Base-by-base conservation (phyloP, 1,140 invertebrate species). In the Drosophila equinoxialis region DNA sequence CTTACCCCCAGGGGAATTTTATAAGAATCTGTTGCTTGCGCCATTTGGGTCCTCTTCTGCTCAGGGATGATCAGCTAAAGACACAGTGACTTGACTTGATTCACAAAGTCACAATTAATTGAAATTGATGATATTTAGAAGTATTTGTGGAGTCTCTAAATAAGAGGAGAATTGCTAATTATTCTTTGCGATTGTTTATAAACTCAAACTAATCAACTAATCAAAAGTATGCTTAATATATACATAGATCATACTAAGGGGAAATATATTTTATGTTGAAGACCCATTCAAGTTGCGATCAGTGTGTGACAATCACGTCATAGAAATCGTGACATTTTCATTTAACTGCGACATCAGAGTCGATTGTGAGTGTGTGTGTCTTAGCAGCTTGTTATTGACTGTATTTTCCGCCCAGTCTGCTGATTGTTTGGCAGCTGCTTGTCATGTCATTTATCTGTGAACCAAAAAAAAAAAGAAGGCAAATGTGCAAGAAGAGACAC, bases 391-490 rank as follows among this genome's bases (percentile, higher is more conserved):
- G 72, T 79, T 86, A 79, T 87, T 82, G 72, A 78, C 54, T 77
- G 70, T 51, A 64, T 69, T 79, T 26, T n/a, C 63, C 26, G 54
- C 30, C 26, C 30, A 30, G 35, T 37, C 7, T 37, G 35, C 59
- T 7, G 55, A 6, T 33, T 74, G 65, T 17, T 83, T 57, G 77
- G 61, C 77, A 68, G 68, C 39, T 71, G 65, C 61, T 51, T 79
- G 72, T 79, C 70, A 78, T 81, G 68, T 68, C 69, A 79, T 69
- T 84, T 85, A 66, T 51, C 74, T 74, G 33, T 59, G 67, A 60
- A 8, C 35, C 35, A 1, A 8, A 11, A 37, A 10, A 35, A 30
- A 30, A 30, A 30, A 30, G 30, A 30, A 30, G 30, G 30, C 30
- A 30, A 30, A 30, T 6, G 30, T 0, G 30, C 30, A 6, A 30